Percentiles rank a stretch among this genome's conserved stretches.
These are phyloP conservation scores for Furcula furcula DNA, from an alignment of 2,888 invertebrate genomes.

Conservation along the genomic window DNA sequence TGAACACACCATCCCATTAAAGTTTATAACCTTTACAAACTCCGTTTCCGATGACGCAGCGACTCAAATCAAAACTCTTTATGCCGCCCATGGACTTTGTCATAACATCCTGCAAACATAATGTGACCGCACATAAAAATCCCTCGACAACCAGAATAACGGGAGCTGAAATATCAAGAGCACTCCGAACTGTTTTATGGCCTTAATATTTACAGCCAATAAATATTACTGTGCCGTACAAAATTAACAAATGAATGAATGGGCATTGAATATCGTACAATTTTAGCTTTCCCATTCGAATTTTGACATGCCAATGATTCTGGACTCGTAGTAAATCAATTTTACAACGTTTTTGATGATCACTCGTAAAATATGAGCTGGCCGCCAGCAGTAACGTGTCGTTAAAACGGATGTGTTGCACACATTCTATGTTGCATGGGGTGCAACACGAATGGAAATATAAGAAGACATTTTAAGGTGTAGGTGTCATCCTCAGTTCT, in stretches of 20 bases:
- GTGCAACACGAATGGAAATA: background rate
- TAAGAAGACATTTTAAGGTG: too few relatives aligned
- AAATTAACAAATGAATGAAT: slow-evolving; percentile 75
- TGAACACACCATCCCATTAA: too few relatives aligned
- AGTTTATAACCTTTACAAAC: too few relatives aligned
- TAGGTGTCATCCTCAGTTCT: too few relatives aligned
- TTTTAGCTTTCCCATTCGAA: slow-evolving; percentile 56
- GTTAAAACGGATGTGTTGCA: slow-evolving; percentile 24
- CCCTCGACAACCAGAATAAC: slow-evolving; percentile 23
- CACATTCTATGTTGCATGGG: slow-evolving; percentile 8
- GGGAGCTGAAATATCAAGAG: slow-evolving; percentile 55
- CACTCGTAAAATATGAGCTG: slow-evolving; percentile 50
- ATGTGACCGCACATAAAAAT: slow-evolving; percentile 20
- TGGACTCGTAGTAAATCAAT: slow-evolving; percentile 64
- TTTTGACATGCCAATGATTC: slow-evolving; percentile 59
- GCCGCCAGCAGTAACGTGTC: slow-evolving; percentile 39
- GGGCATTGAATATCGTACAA: slow-evolving; percentile 65
- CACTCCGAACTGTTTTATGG: slow-evolving; percentile 57
- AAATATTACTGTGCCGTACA: slow-evolving; percentile 62
- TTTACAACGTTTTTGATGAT: slow-evolving; percentile 74
- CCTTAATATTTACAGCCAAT: slow-evolving; percentile 64
- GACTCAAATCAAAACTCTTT: slow-evolving; percentile 9
- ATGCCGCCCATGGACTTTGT: slow-evolving; percentile 17
- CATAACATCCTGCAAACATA: slow-evolving; percentile 25
- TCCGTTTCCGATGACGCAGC: background rate